Evolutionary conservation across 2,797 vertebrate species (phyloP), one percentile per base, ranked within the genome.

Genomic region (Cossypha niveicapilla): DNA sequence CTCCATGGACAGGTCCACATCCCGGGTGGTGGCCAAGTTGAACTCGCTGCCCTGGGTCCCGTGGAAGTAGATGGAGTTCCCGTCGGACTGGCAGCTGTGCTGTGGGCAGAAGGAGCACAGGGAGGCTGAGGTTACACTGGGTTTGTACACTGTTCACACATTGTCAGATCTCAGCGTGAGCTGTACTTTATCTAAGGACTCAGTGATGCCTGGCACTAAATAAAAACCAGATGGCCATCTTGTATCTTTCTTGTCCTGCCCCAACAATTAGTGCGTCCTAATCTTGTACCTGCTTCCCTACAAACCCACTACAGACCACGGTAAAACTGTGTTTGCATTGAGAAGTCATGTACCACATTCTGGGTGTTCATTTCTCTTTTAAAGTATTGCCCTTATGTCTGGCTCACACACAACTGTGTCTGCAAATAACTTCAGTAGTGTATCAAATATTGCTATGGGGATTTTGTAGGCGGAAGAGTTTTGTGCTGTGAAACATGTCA

Each of bases 71-170:
- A 99, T 98, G 86, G 99, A 96, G 75, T 99, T 99, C 50, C 99
- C 99, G 70, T 99, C 99, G 1, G 99, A 99, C 93, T 99, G 99
- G 97, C 99, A 99, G 97, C 99, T 99, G 88, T 99, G 99, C 99
- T 99, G 97, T 83, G 86, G 92, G 96, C 78, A 91, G 87, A 97
- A 90, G 88, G 87, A 96, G 80, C 82, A 90, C 78, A 86, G 6
- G 30, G 56, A 35, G 96, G 88, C 80, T 75, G 56, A 65, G 0
- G 8, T 72, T 54, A 70, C 1, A 0, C 1, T 0, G 2, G 2
- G 48, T 94, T 91, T 94, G 41, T 65, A 81, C 81, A 34, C 77
- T 85, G 72, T 17, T 94, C 57, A 66, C 22, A 8, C 61, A 77
- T 48, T 13, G 6, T 85, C 80, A 96, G 72, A 94, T 50, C 82